Conservation (phyloP, 2,113 vertebrate genomes). For the Alces alces region DNA sequence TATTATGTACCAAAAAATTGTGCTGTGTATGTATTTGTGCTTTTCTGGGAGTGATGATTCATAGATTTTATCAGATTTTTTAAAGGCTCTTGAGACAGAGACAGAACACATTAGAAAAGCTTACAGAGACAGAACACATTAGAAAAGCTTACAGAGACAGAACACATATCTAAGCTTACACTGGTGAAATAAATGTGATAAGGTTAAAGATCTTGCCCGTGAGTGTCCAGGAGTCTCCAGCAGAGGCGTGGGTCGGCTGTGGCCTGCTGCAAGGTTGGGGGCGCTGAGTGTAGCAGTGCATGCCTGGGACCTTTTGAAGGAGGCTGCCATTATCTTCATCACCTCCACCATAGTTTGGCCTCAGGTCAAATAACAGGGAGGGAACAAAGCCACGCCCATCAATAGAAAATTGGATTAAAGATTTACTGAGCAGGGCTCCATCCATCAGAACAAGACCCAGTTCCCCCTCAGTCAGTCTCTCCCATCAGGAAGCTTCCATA, state of each 20-base stretch:
- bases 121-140: too few species aligned
- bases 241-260: background rate
- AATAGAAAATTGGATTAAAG: background rate
- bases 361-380: background rate
- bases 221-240: background rate
- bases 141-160: background rate
- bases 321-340: too few species aligned
- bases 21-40: background rate
- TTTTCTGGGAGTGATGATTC: background rate
- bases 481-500: background rate
- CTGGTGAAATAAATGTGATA: background rate
- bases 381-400: background rate
- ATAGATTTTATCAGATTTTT: background rate
- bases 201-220: background rate
- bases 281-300: background rate
- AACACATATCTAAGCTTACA: background rate
- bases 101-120: too few species aligned
- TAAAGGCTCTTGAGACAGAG: background rate
- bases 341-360: background rate
- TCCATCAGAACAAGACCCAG: background rate
- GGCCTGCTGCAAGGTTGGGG: background rate
- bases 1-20: background rate
- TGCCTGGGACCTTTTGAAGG: too few species aligned
- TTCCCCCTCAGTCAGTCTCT: background rate
- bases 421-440: background rate